Evolutionary conservation across 2,113 vertebrate genomes (phyloP).

Genomic region (Saguinus imperator): DNA sequence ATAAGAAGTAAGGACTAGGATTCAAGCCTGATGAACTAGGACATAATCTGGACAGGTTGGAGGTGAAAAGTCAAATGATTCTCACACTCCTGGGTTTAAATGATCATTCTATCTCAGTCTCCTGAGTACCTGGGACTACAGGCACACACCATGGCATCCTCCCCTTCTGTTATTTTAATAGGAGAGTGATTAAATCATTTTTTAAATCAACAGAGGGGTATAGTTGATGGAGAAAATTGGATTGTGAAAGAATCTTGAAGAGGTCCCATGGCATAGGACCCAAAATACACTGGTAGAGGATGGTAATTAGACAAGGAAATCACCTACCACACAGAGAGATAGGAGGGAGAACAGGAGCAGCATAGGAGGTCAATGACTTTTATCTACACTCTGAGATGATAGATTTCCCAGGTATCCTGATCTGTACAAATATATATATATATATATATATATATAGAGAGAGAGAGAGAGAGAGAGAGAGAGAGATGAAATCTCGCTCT

Average conservation of each 20-base stretch:
- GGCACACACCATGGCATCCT: neutral
- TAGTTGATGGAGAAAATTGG: neutral
- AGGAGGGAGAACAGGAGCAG: fast-evolving
- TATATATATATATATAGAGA: too few relatives aligned
- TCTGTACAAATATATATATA: too few relatives aligned
- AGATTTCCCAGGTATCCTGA: neutral
- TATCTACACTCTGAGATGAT: neutral
- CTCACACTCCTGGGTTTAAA: neutral
- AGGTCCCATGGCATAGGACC: neutral
- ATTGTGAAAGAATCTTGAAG: neutral
- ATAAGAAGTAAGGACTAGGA: neutral
- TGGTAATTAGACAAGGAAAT: neutral
- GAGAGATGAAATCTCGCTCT: too few relatives aligned
- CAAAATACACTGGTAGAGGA: neutral
- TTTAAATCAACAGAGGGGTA: neutral
- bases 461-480: too few relatives aligned
- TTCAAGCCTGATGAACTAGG: neutral
- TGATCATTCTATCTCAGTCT: neutral
- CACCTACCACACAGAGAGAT: neutral
- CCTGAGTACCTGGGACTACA: neutral
- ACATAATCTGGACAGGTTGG: neutral
- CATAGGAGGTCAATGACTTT: neutral
- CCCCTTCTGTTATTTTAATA: neutral
- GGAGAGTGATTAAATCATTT: neutral
- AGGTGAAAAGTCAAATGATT: neutral